Conservation (phyloP, 2,113 vertebrate genomes). For the human region DNA sequence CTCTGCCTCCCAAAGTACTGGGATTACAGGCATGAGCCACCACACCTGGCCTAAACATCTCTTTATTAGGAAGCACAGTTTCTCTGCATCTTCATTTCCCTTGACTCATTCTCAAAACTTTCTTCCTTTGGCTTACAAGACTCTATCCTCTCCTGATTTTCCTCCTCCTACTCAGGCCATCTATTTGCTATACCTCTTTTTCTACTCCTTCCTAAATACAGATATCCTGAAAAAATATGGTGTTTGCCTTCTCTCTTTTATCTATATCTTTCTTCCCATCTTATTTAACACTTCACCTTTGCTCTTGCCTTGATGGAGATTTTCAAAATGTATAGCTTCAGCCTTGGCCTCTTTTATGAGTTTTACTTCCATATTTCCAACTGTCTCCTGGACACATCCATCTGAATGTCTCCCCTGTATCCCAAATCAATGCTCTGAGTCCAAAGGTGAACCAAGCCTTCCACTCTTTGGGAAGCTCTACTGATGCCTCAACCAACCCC, state of each 20-base stretch:
- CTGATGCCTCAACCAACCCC: background rate
- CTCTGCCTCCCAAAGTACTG: too few relatives aligned
- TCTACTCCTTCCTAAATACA: background rate
- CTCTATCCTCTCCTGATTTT: background rate
- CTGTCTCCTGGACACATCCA: background rate
- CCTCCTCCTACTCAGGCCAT: background rate
- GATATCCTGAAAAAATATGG: background rate
- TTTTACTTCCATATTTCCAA: background rate
- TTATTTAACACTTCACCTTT: background rate
- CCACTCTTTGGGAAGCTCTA: background rate
- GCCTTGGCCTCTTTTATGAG: background rate
- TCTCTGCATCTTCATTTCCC: background rate
- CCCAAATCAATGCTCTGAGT: background rate
- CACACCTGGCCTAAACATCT: background rate
- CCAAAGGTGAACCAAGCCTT: background rate
- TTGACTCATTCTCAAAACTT: background rate
- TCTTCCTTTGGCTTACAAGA: background rate
- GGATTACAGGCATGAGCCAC: too few relatives aligned
- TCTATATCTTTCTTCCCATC: background rate
- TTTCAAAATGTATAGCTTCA: background rate
- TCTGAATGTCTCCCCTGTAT: background rate
- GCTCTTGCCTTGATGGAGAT: background rate
- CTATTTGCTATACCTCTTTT: background rate
- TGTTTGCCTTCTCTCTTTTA: background rate
- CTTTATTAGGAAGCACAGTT: background rate